Evolutionary conservation across 1,140 invertebrate species (phyloP).

Genomic region (Tetramorium alpestre): DNA sequence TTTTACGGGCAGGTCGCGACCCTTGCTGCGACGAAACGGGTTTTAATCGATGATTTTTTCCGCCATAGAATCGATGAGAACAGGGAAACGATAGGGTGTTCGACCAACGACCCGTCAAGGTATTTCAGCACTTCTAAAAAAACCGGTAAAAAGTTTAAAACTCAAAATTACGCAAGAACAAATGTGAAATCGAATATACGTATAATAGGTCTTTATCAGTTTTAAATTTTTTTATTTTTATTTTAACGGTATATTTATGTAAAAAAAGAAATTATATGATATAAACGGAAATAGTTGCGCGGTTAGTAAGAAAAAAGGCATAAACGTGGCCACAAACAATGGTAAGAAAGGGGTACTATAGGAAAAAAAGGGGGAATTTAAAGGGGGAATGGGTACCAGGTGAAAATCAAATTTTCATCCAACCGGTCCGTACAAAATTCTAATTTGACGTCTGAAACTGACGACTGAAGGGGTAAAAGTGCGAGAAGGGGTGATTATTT

Average conservation of each 20-base stretch:
- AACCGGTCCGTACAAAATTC: slow-evolving; percentile 82
- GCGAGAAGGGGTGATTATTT: slow-evolving; percentile 71
- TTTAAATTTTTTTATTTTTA: neutral
- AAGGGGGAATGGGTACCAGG: slow-evolving; percentile 66
- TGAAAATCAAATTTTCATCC: slow-evolving; percentile 80
- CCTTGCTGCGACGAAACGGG: slow-evolving; percentile 60
- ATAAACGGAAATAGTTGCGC: slow-evolving; percentile 45
- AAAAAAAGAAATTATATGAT: slow-evolving; percentile 21
- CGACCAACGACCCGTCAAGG: neutral
- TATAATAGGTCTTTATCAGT: neutral
- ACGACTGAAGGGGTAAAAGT: slow-evolving; percentile 72
- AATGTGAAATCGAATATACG: neutral
- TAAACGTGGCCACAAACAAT: slow-evolving; percentile 32
- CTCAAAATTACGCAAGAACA: neutral
- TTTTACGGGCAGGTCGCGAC: slow-evolving; percentile 65
- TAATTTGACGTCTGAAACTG: slow-evolving; percentile 82
- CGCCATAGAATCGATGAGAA: slow-evolving; percentile 45
- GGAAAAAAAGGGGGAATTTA: slow-evolving; percentile 50
- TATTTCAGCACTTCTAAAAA: neutral
- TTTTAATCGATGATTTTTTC: slow-evolving; percentile 69
- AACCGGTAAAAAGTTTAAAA: neutral
- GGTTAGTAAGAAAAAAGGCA: slow-evolving; percentile 5
- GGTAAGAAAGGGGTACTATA: slow-evolving; percentile 60
- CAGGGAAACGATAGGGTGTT: neutral
- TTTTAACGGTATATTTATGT: neutral